Conservation (phyloP, 2,888 invertebrate species). For the Coremacera marginata region DNA sequence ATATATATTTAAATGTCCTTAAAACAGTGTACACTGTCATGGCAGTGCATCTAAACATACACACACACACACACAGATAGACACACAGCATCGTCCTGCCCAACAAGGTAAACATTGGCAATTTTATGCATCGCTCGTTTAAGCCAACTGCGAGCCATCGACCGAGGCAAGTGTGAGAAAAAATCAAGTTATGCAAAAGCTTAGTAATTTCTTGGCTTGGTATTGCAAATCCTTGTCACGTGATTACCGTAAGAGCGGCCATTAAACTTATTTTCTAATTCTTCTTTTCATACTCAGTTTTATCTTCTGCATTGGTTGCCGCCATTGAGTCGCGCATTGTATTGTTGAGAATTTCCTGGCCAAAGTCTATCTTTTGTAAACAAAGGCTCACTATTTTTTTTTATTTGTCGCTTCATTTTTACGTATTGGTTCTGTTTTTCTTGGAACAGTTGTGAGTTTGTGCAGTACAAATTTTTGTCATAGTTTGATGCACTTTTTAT, state of each 20-base stretch:
- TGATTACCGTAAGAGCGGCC: background rate
- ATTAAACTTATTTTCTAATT: background rate
- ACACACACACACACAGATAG: background rate
- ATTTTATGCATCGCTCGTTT: background rate
- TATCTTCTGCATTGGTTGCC: background rate
- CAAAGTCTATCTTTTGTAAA: background rate
- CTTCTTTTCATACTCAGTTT: too few relatives aligned
- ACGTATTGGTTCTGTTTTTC: background rate
- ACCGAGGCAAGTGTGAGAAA: too few relatives aligned
- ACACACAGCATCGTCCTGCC: background rate
- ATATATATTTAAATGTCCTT: slow-evolving; percentile 28
- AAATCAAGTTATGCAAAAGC: too few relatives aligned
- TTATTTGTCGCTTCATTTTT: background rate
- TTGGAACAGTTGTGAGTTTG: background rate
- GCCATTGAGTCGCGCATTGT: background rate
- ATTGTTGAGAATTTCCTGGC: background rate
- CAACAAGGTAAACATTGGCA: background rate
- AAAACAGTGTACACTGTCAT: slow-evolving; percentile 28
- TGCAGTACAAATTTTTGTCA: background rate
- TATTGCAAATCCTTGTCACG: background rate
- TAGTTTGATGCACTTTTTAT: too few relatives aligned
- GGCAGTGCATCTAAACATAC: background rate
- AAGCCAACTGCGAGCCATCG: background rate
- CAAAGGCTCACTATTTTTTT: background rate
- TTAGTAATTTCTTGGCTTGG: too few relatives aligned